Percentiles rank a stretch among this genome's conserved stretches.
Evolutionary conservation across 2,888 invertebrate genomes (phyloP).

Genomic region (Andrena fulva): DNA sequence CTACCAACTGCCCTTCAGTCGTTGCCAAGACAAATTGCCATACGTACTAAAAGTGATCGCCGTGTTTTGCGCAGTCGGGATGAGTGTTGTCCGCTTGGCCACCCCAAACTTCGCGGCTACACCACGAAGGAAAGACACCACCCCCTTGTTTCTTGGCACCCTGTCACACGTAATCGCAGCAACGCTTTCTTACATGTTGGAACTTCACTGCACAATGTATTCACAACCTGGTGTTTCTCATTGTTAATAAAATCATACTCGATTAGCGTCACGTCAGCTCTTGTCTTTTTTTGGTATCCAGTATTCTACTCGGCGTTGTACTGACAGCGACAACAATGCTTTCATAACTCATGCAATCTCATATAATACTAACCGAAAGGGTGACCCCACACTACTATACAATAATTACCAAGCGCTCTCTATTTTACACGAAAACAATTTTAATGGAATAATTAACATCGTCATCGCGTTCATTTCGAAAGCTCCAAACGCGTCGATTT

Average conservation of each 20-base stretch:
- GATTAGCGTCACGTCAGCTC: slow-evolving; percentile 37
- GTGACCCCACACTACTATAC: slow-evolving; percentile 44
- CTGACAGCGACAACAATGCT: slow-evolving; percentile 72
- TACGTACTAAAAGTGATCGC: not conserved
- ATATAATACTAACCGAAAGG: slow-evolving; percentile 68
- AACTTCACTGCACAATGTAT: slow-evolving; percentile 45
- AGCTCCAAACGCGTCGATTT: not conserved
- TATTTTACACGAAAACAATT: not conserved
- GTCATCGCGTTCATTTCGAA: not conserved
- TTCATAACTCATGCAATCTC: slow-evolving; percentile 71
- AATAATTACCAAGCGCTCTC: not conserved
- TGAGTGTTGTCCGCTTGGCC: slow-evolving; percentile 39
- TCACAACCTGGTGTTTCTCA: slow-evolving; percentile 43
- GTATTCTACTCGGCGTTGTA: slow-evolving; percentile 77
- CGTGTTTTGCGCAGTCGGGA: slow-evolving; percentile 25
- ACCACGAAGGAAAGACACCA: slow-evolving; percentile 9
- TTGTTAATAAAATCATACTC: slow-evolving; percentile 42
- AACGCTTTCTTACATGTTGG: slow-evolving; percentile 42
- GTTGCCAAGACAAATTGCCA: not conserved
- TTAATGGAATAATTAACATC: not conserved
- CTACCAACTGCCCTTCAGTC: not conserved
- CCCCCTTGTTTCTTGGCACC: slow-evolving; percentile 19
- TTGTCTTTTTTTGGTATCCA: slow-evolving; percentile 75
- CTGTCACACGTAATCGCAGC: slow-evolving; percentile 40
- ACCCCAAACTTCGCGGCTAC: slow-evolving; percentile 12